Conservation (phyloP, 2,113 vertebrate species). For the Falco punctatus region DNA sequence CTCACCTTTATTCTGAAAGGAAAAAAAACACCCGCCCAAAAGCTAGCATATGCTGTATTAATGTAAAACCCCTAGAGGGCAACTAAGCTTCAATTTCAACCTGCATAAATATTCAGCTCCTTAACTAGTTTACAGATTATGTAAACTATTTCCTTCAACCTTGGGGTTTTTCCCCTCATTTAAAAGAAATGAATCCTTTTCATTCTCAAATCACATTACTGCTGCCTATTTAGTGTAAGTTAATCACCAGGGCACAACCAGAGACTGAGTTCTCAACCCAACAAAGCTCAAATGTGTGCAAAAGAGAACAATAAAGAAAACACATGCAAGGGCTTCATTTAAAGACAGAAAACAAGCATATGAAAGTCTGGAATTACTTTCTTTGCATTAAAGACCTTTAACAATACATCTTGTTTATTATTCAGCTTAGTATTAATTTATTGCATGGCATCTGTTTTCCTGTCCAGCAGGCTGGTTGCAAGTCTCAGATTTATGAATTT, state of each 20-base stretch:
- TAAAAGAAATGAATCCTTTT: conserved; percentile 70
- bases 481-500: not conserved
- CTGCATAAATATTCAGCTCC: conserved; percentile 60
- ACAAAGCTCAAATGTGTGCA: conserved; percentile 43
- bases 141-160: conserved; percentile 59
- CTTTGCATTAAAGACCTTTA: conserved; percentile 33
- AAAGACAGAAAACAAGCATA: conserved; percentile 62
- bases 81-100: conserved; percentile 76
- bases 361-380: conserved; percentile 63
- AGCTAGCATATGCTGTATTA: conserved; percentile 70
- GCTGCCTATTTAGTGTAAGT: conserved; percentile 67
- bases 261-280: conserved; percentile 25
- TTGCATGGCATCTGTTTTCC: conserved; percentile 57
- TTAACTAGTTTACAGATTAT: conserved; percentile 53
- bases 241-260: conserved; percentile 58
- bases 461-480: conserved; percentile 14
- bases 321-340: conserved; percentile 46
- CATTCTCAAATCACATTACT: conserved; percentile 68
- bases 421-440: conserved; percentile 63
- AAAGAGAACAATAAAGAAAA: conserved; percentile 45
- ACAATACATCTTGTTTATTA: conserved; percentile 55
- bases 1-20: conserved; percentile 33
- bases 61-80: conserved; percentile 79
- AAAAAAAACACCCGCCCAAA: not conserved
- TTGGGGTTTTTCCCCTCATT: not conserved